Base-by-base conservation (phyloP, 2,113 vertebrate genomes). In the Apteryx mantelli region DNA sequence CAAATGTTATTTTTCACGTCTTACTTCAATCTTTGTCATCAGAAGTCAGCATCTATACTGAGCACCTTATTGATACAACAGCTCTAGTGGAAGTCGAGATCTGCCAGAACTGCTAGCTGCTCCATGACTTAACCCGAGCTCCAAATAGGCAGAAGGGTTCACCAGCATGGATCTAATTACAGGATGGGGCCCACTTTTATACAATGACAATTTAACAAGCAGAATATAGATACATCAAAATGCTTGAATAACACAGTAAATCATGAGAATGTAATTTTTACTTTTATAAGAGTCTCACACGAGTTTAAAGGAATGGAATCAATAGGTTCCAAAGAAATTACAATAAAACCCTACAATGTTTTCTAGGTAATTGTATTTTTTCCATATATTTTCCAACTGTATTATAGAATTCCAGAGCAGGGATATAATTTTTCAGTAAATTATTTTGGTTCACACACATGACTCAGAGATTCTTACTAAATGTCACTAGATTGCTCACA, bases 21-120 rank as follows among this genome's bases (percentile, higher is more conserved):
- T 93, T 91, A 32, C 80, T 86, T 96, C 95, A 94, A 93, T 96
- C 95, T 95, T 75, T 97, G 93, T 92, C 97, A 97, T 65, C 73
- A 73, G 64, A 86, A 95, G 55, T 40, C 70, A 3, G 78, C 44
- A 80, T 64, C 77, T 95, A 24, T 30, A 68, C 64, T 56, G 42
- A 79, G 88, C 24, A 46, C 38, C 76, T 83, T 69, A 9, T 21
- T 79, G 95, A 74, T 91, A 55, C 26, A 83, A 36, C 1, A 0
- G 8, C 50, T 81, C 20, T 11, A 44, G 78, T 11, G 1, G 89
- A 88, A 82, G 53, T 36, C 2, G 4, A 65, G 79, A 25, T 63
- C 40, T 96, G 90, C 88, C 94, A 96, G 88, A 81, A 46, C 22
- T 80, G n/a, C 11, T 94, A 52, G 68, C 75, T 83, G 89, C 91